Base-by-base conservation (phyloP, 2,888 invertebrate genomes). In the Drosophila limbata region DNA sequence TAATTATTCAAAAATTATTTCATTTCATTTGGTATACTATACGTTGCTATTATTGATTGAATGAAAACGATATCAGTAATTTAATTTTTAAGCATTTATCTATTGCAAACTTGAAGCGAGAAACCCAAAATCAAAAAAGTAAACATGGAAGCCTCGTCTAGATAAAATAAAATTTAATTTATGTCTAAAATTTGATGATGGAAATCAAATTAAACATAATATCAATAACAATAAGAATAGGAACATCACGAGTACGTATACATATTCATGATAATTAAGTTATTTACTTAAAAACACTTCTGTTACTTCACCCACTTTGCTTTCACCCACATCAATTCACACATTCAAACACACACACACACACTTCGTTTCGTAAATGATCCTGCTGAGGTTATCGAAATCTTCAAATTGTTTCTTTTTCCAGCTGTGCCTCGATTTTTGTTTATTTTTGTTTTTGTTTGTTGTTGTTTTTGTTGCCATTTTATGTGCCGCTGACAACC, bases 291-390 rank as follows among this genome's bases (percentile, higher is more conserved):
- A 33, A 56, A 31, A 56, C 44, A 28, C 47, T 44, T 37, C 15
- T 21, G 19, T 19, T n/a, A 17, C 33, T 57, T 33, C 15, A 25
- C 25, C 51, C 37, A 56, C 15, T 42, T 13, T 50, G 50, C 50
- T 56, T 55, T 76, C 57, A 64, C 81, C 56, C 64, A 64, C 61
- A 75, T 76, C 77, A 76, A 11, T 80, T 76, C 60, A 77, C 80
- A 77, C 80, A 57, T n/a, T 48, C 39, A 33, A 9, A 37, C 37
- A 61, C 11, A 48, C 21, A 21, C 21, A 55, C 25, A 37, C 13
- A 17, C 57, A 69, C 59, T 62, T 66, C 48, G 51, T n/a, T 59
- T 57, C 48, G 60, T 57, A 45, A 62, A 64, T 39, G 52, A 59
- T 76, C 69, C 68, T 64, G 68, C 56, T 52, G 68, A 21, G 56